These are phyloP conservation scores for Diadophis punctatus DNA, from an alignment of 2,113 vertebrate species.

Conservation along the genomic window DNA sequence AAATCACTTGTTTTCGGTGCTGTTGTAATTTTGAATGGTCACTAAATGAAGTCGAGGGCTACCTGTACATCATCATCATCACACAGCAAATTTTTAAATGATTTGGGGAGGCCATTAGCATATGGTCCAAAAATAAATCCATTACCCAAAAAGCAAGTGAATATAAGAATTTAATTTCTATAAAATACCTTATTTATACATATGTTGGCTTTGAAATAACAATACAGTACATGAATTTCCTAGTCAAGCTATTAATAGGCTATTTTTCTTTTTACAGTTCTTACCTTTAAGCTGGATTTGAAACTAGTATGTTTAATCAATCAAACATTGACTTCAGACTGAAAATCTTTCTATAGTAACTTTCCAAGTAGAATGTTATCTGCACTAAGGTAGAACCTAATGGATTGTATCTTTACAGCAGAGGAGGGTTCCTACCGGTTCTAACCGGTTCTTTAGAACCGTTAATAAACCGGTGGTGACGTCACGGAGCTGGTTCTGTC, in stretches of 20 bases:
- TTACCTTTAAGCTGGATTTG: neutral
- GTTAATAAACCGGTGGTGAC: no score
- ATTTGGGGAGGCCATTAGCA: neutral
- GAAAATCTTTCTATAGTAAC: neutral
- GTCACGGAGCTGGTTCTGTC: no score
- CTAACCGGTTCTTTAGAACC: no score
- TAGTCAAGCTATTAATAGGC: neutral
- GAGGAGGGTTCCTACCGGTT: no score
- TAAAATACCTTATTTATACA: neutral
- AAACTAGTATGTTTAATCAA: neutral
- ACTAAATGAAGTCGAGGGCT: neutral
- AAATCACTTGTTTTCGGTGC: neutral
- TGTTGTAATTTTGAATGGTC: neutral
- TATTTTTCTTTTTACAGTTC: neutral
- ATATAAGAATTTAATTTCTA: neutral
- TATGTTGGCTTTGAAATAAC: neutral
- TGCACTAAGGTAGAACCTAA: neutral
- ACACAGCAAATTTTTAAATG: neutral
- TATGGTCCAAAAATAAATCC: neutral
- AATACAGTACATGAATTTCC: neutral
- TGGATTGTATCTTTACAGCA: neutral
- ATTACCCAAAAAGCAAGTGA: neutral
- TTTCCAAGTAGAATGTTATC: neutral
- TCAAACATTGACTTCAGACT: neutral
- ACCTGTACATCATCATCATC: neutral